Conservation (phyloP, 2,797 vertebrate genomes). For the Petrocephalus schoutedeni region DNA sequence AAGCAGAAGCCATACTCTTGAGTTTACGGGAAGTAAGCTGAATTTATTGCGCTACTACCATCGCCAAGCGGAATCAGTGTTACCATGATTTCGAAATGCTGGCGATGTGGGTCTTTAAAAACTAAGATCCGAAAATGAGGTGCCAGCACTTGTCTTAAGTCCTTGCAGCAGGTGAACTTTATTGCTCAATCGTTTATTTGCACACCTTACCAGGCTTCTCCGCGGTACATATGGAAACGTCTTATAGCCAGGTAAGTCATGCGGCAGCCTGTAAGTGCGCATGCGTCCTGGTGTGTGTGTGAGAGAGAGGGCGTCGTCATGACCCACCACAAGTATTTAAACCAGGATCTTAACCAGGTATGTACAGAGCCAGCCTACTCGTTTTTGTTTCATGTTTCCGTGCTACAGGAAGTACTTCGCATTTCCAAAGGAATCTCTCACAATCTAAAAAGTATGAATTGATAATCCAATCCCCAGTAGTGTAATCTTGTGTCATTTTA, state of each 20-base stretch:
- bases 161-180: background rate
- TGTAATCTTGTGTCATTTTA: background rate
- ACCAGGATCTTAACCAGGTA: background rate
- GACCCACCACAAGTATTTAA: background rate
- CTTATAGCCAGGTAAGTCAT: background rate
- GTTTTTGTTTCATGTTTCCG: background rate
- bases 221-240: background rate
- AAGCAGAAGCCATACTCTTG: background rate
- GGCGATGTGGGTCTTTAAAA: background rate
- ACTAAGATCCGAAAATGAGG: background rate
- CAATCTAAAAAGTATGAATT: background rate
- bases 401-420: background rate
- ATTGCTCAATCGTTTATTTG: background rate
- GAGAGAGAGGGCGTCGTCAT: background rate
- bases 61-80: background rate
- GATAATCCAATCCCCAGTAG: background rate
- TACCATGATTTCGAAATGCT: background rate
- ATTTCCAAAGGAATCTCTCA: background rate
- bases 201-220: background rate
- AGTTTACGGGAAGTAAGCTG: background rate
- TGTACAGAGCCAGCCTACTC: background rate
- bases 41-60: background rate
- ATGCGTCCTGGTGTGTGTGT: background rate
- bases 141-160: background rate
- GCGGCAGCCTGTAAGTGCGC: background rate